Conservation (phyloP, 2,113 vertebrate species). For the Tragulus kanchil region DNA sequence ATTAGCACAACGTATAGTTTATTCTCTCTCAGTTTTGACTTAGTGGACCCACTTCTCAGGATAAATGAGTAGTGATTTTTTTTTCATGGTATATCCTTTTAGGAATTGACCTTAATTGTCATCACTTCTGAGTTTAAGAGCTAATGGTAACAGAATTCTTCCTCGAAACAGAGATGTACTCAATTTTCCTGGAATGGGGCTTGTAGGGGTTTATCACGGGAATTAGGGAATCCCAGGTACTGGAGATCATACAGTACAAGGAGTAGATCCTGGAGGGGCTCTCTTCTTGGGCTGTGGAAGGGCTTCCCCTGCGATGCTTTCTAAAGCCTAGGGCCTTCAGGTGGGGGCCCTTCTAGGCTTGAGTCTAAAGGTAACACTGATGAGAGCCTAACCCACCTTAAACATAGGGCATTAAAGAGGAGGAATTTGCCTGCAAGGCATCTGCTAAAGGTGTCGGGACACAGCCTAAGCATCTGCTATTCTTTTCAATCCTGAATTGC, state of each 20-base stretch:
- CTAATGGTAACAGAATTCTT: not conserved
- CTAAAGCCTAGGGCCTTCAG: not conserved
- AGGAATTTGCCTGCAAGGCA: not conserved
- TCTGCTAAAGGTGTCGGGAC: not conserved
- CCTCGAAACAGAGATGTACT: too few relatives aligned
- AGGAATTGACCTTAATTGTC: not conserved
- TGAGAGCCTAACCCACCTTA: not conserved
- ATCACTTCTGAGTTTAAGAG: not conserved
- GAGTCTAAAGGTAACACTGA: not conserved
- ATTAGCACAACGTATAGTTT: not conserved
- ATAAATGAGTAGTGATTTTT: not conserved
- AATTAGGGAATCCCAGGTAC: not conserved
- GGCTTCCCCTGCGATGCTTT: not conserved
- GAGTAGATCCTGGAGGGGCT: not conserved
- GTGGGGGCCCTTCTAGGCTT: not conserved
- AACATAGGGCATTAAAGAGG: not conserved
- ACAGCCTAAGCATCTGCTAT: rapidly evolving
- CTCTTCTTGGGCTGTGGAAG: not conserved
- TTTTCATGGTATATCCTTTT: not conserved
- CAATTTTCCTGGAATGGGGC: too few relatives aligned
- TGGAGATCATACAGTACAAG: rapidly evolving
- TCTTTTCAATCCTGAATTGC: not conserved
- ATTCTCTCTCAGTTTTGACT: not conserved
- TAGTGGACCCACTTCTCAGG: not conserved
- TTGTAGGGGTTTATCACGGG: not conserved